Evolutionary conservation across 2,113 vertebrate genomes (phyloP), one percentile per base, ranked within the genome.

Genomic region (Coryphaenoides rupestris): DNA sequence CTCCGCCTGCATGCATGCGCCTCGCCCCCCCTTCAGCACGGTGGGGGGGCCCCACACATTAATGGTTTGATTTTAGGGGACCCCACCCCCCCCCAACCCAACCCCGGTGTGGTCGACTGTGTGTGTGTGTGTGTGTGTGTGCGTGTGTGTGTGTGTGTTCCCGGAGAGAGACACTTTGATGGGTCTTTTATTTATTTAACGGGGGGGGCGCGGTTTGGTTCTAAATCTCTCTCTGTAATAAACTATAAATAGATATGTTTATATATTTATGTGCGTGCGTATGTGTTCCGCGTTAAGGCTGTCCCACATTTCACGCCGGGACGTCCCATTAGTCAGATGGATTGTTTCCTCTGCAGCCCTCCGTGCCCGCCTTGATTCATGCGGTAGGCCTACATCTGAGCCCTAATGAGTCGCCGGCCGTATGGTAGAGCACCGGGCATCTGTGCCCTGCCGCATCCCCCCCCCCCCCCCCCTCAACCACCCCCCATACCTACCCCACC

Each of bases 341-440:
- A 79, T 84, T 71, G 71, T 81, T 79, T 81, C 54, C 58, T 75
- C 71, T 82, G n/a, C n/a, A n/a, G n/a, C n/a, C n/a, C 65, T 77
- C 80, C 53, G n/a, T n/a, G 83, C 80, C 76, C 84, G 79, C 87
- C 90, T 89, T 91, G 89, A 91, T 90, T 91, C 89, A 91, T 90
- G 89, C 86, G 13, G 84, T 89, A 90, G 83, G 33, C 33, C 33
- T 40, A 40, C 81, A 87, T 87, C 85, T 84, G 87, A 82, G 81
- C 81, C 88, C 77, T 92, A 92, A 91, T 91, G 89, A 91, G 87
- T 84, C 84, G 75, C 76, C 72, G 81, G 79, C 89, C 88, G 84
- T 90, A 91, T 90, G 90, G 85, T 83, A 83, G n/a, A n/a, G 76
- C 80, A 84, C 77, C 68, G 83, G 82, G 85, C 89, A 88, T 90